Conservation (phyloP, 1,140 invertebrate genomes). For the Saccostrea cuccullata region DNA sequence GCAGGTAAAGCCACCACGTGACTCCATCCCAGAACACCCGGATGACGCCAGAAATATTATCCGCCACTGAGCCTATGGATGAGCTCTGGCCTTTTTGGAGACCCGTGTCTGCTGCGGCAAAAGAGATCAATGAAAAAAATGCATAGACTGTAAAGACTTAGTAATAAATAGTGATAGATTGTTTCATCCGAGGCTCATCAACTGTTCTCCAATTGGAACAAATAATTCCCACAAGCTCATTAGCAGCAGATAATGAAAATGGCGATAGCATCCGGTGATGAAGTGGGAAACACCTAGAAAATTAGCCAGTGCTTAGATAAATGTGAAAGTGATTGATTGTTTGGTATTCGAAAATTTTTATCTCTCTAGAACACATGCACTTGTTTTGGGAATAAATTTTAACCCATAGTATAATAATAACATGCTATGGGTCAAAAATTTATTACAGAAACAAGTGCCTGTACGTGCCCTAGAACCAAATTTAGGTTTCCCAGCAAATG, state of each 20-base stretch:
- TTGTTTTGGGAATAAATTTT: no score
- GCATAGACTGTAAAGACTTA: background rate
- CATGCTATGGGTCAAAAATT: no score
- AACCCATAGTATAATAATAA: no score
- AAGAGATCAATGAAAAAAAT: conserved; percentile 11
- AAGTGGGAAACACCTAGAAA: conserved; percentile 29
- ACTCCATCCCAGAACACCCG: background rate
- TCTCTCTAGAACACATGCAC: background rate
- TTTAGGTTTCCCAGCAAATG: background rate
- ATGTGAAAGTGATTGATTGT: conserved; percentile 15
- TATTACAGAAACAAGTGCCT: no score
- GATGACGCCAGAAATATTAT: background rate
- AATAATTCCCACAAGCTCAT: conserved; percentile 35
- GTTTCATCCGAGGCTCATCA: conserved; percentile 22
- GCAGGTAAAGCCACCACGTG: background rate
- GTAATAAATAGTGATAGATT: conserved; percentile 20
- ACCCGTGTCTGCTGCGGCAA: background rate
- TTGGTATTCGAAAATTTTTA: background rate
- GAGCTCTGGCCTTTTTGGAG: background rate
- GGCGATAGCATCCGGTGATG: conserved; percentile 20
- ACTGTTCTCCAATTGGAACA: conserved; percentile 19
- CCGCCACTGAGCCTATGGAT: background rate
- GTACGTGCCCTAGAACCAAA: no score
- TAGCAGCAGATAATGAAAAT: conserved; percentile 14
- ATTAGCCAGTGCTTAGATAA: conserved; percentile 4